Evolutionary conservation across 2,797 vertebrate genomes (phyloP).

Genomic region (Brachyalestes nurse): DNA sequence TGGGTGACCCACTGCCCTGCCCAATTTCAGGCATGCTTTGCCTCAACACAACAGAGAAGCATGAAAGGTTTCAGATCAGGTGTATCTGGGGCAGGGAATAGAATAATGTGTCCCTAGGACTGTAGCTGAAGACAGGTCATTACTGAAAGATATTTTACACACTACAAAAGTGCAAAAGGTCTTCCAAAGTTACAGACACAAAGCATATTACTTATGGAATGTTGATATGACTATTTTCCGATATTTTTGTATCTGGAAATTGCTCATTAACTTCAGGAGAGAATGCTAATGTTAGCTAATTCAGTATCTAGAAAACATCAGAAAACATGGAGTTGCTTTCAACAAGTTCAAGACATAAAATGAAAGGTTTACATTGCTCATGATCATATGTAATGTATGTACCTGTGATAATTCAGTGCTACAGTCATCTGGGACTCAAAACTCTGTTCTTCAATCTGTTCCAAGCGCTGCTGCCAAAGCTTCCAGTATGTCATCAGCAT

Average conservation of each 20-base stretch:
- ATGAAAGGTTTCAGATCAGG: too few species aligned
- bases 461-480: constrained; percentile 78
- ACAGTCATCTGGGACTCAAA: constrained; percentile 64
- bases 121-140: too few species aligned
- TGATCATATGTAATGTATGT: constrained; percentile 15
- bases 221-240: not conserved
- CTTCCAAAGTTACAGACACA: not conserved
- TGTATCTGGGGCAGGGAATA: too few species aligned
- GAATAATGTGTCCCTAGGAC: too few species aligned
- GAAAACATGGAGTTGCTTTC: too few species aligned
- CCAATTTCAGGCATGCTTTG: too few species aligned
- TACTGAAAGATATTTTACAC: too few species aligned
- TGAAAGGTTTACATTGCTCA: not conserved
- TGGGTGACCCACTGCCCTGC: too few species aligned
- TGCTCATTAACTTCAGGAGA: not conserved
- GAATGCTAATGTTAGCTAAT: not conserved
- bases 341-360: not conserved
- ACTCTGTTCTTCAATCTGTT: constrained; percentile 81
- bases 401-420: constrained; percentile 81
- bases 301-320: not conserved
- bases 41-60: too few species aligned
- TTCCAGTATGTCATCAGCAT: constrained; percentile 80
- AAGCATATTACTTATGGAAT: not conserved
- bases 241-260: not conserved
- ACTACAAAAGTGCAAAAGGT: not conserved